Conservation (phyloP, 1,140 invertebrate genomes). For the Aleiodes sp. region DNA sequence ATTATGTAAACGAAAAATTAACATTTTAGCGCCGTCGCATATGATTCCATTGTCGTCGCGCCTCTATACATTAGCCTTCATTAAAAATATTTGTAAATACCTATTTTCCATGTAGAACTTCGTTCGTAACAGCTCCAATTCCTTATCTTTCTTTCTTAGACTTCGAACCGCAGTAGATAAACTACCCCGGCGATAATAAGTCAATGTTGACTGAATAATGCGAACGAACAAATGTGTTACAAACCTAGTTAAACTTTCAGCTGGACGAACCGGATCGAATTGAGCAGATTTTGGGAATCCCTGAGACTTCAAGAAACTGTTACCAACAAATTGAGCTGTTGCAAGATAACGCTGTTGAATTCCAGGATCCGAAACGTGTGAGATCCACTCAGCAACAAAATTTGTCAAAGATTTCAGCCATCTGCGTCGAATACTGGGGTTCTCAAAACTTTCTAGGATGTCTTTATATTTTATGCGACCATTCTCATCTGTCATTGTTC, state of each 20-base stretch:
- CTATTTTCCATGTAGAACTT: too few species aligned
- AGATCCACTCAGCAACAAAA: constrained; percentile 78
- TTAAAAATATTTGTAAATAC: too few species aligned
- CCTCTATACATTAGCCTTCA: too few species aligned
- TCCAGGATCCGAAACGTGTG: constrained; percentile 77
- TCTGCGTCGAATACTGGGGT: constrained; percentile 76
- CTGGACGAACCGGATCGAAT: constrained; percentile 75
- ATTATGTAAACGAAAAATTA: too few species aligned
- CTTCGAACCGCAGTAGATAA: too few species aligned
- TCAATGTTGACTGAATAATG: not conserved
- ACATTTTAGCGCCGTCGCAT: too few species aligned
- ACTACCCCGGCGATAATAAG: too few species aligned
- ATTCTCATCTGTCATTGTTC: constrained; percentile 69
- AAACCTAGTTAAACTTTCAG: constrained; percentile 71
- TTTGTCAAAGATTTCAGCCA: constrained; percentile 81
- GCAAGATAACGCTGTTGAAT: constrained; percentile 78
- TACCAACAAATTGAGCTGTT: constrained; percentile 76
- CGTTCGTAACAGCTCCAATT: too few species aligned
- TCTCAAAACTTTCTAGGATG: constrained; percentile 80
- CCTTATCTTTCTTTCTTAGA: too few species aligned
- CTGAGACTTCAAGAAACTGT: constrained; percentile 78
- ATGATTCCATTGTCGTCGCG: too few species aligned
- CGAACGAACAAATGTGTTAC: not conserved
- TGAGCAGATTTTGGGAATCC: constrained; percentile 77
- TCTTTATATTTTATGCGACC: constrained; percentile 76